Evolutionary conservation across 2,113 vertebrate species (phyloP), one percentile per base, ranked within the genome.

Genomic region (Burhinus oedicnemus): DNA sequence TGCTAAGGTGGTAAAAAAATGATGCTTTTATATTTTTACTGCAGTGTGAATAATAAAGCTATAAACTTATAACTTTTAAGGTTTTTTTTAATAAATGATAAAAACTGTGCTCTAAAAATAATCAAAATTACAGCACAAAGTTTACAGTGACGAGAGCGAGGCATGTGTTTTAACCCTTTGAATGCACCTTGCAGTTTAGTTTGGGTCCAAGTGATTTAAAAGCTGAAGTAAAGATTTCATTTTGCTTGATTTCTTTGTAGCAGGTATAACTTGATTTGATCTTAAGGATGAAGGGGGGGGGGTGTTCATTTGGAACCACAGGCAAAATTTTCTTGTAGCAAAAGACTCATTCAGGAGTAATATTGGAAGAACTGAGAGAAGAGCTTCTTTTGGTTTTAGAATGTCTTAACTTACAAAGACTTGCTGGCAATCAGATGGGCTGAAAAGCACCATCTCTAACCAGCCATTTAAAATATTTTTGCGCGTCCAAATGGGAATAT

Each of bases 231-330:
- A 0, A 79, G 30, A 30, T 70, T 75, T 51, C 8, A 32, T 61
- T 87, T 54, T 72, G 20, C 9, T 57, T 49, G 17, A 58, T 79
- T 69, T 83, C 13, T 62, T 82, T 47, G 38, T 55, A 70, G 42
- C 51, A 64, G 19, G 3, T 42, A 25, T 42, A 68, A 58, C 26
- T 51, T 79, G 15, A 55, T 83, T 82, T 85, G 36, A 16, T 76
- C n/a, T 30, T 51, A 27, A 86, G 51, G 27, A 12, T 2, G 25
- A 29, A 69, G 5, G 3, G 3, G 6, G 5, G 4, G 3, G 3
- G 11, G 5, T 29, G 16, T 26, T 85, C 13, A 23, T n/a, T 42
- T 69, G 40, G 40, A 89, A 18, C 40, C 27, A 34, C 0, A 1
- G 12, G 6, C 7, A 68, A 42, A 42, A 9, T 18, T 2, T 34